Evolutionary conservation across 92 coral and sea anemone species (phyloP).

Genomic region (Micromussa lordhowensis): DNA sequence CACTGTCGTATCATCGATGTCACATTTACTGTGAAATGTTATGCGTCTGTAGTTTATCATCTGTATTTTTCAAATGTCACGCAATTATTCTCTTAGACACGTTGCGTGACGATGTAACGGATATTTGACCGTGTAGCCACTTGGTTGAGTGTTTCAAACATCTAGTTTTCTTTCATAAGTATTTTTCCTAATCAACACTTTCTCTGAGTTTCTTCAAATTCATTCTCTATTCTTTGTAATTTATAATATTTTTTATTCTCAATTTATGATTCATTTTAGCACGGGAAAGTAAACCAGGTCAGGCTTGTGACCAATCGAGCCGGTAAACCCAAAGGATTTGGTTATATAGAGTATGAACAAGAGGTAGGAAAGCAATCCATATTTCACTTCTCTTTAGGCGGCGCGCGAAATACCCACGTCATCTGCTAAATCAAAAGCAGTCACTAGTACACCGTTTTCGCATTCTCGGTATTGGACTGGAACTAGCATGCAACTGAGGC

Average conservation of each 20-base stretch:
- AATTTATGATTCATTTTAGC: conserved; percentile 52
- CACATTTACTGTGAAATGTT: not conserved
- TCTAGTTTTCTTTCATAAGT: not conserved
- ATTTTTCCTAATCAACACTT: not conserved
- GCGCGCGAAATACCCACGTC: not conserved
- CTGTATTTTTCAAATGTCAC: not conserved
- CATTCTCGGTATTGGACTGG: no score
- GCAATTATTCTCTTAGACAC: not conserved
- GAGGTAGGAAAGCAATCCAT: conserved; percentile 66
- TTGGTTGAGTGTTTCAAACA: no score
- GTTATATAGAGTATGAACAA: conserved; percentile 89
- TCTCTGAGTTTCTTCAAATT: not conserved
- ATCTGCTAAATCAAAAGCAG: not conserved
- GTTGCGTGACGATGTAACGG: not conserved
- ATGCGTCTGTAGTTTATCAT: not conserved
- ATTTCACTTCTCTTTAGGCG: not conserved
- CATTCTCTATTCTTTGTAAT: not conserved
- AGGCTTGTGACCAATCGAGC: conserved; percentile 89
- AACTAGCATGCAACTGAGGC: no score
- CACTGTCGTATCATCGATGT: not conserved
- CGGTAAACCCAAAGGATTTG: conserved; percentile 95
- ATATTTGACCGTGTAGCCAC: no score
- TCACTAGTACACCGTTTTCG: no score
- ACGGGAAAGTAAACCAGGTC: conserved; percentile 87
- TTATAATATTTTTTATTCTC: not conserved